These are phyloP conservation scores for Spheniscus mendiculus DNA, from an alignment of 2,113 vertebrate species.

Conservation along the genomic window DNA sequence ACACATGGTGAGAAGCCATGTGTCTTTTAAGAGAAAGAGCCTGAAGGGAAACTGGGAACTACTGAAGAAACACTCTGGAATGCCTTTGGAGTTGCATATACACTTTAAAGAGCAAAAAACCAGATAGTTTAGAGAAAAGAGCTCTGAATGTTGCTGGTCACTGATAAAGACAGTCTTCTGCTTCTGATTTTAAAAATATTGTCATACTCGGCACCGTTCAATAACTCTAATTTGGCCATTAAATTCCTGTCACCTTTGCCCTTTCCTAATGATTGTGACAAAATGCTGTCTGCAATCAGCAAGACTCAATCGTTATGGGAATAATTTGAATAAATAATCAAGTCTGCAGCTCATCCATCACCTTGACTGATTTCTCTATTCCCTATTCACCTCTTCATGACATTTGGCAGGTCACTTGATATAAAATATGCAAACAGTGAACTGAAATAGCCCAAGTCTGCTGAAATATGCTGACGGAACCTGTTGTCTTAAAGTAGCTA, in stretches of 20 bases:
- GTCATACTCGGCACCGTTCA: background rate
- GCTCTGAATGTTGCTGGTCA: background rate
- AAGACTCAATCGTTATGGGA: constrained; percentile 45
- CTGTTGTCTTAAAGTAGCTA: background rate
- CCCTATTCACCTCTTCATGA: constrained; percentile 62
- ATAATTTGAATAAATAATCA: constrained; percentile 78
- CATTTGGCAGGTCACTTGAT: constrained; percentile 64
- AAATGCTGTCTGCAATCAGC: constrained; percentile 68
- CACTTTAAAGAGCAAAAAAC: background rate
- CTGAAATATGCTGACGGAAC: constrained; percentile 42
- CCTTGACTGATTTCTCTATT: constrained; percentile 70
- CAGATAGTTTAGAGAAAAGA: background rate
- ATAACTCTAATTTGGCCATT: constrained; percentile 71
- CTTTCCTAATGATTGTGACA: constrained; percentile 70
- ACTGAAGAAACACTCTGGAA: background rate
- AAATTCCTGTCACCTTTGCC: constrained; percentile 68
- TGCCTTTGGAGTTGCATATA: background rate
- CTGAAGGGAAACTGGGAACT: background rate
- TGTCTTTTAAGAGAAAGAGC: background rate
- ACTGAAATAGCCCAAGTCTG: constrained; percentile 33
- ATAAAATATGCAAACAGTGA: constrained; percentile 48
- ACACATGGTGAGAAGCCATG: background rate
- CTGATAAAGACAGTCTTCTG: background rate
- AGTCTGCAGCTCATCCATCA: constrained; percentile 72
- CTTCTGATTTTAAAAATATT: constrained; percentile 2